Base-by-base conservation (phyloP, 2,113 vertebrate genomes). In the Arothron firmamentum region DNA sequence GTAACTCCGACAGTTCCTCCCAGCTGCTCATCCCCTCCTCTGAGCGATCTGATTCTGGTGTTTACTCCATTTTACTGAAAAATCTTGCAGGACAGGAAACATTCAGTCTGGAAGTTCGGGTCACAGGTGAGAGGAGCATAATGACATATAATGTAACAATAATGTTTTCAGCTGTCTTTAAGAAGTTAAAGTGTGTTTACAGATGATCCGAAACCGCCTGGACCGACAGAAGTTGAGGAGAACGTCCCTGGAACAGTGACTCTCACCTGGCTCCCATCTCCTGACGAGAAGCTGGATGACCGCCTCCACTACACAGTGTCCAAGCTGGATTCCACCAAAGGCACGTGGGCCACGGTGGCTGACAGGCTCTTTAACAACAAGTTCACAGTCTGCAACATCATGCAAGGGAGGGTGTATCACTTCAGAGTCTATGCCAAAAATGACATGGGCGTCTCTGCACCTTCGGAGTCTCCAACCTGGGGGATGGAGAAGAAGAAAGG, bases 361-460 rank as follows among this genome's bases (percentile, higher is more conserved):
- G 91, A 94, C 62, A 81, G 80, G 1, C 85, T 97, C 84, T 93
- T 95, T 73, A 96, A 92, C 78, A 93, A 94, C 86, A 93, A 82
- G 79, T 93, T 91, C 69, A 98, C 95, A 0, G 89, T 89, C 59
- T 88, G 90, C 79, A 90, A 86, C 1, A 73, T 94, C 73, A 67
- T 95, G 75, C 91, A 87, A 0, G 95, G 94, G 20, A 85, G 86
- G 20, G 88, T 94, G 57, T 97, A 98, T 75, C 84, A 91, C 75
- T 98, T 98, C 72, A 88, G 92, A 0, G 92, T 96, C 11, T 89
- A 94, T 61, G 94, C 96, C 71, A 93, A 94, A 80, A 98, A 94
- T 1, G 87, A 87, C 71, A 81, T 95, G 84, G 94, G 95, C 23
- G 17, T 78, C 67, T 97, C 95, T 25, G 75, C 65, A 11, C 93